Percentiles rank a stretch among this genome's conserved stretches.
These are phyloP conservation scores for Meganola albula DNA, from an alignment of 2,888 invertebrate species.

Conservation along the genomic window DNA sequence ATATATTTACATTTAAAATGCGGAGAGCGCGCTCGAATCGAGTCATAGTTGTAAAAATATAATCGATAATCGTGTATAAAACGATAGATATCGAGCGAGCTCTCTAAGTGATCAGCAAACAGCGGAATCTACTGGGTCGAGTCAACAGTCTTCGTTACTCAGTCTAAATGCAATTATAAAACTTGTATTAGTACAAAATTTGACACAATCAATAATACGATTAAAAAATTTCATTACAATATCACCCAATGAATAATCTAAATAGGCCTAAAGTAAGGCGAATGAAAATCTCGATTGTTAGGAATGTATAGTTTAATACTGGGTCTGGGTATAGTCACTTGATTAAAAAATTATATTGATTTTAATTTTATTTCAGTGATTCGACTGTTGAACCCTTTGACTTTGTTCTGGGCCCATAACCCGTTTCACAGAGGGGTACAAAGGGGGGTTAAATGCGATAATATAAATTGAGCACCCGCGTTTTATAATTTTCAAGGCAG, in stretches of 20 bases:
- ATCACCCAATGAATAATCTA: constrained; percentile 71
- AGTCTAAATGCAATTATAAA: constrained; percentile 60
- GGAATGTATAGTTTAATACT: constrained; percentile 74
- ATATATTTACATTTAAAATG: constrained; percentile 60
- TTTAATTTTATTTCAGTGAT: constrained; percentile 32
- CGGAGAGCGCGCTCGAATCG: constrained; percentile 12
- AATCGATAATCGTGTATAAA: constrained; percentile 14
- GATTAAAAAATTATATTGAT: too few species aligned
- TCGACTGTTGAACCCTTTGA: too few species aligned
- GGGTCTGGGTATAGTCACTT: constrained; percentile 38
- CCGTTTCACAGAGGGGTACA: too few species aligned
- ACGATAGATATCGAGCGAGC: constrained; percentile 7
- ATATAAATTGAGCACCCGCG: constrained; percentile 35
- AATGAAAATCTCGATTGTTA: constrained; percentile 60
- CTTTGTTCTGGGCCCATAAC: too few species aligned
- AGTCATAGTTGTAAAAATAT: constrained; percentile 17
- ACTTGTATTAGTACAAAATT: constrained; percentile 41
- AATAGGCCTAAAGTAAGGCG: constrained; percentile 47
- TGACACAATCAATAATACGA: constrained; percentile 66
- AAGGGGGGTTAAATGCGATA: constrained; percentile 40
- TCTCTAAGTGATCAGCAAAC: constrained; percentile 10
- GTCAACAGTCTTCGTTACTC: constrained; percentile 60
- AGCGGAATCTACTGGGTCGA: constrained; percentile 31
- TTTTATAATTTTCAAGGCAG: constrained; percentile 20
- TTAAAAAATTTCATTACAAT: constrained; percentile 52